Conservation (phyloP, 1,140 invertebrate genomes). For the Contarinia nasturtii region DNA sequence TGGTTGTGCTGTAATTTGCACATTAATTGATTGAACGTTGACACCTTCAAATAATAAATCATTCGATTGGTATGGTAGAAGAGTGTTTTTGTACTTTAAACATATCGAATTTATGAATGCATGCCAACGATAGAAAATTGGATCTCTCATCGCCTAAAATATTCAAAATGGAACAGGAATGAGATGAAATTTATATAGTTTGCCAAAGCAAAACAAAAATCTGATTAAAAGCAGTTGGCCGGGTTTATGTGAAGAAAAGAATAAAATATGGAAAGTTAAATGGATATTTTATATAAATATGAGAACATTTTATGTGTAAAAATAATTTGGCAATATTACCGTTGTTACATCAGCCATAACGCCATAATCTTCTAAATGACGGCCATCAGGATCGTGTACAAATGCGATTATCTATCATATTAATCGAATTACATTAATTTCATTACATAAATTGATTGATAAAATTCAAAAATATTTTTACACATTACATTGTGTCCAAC, state of each 20-base stretch:
- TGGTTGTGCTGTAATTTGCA: constrained; percentile 18
- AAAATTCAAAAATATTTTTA: constrained; percentile 34
- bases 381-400: constrained; percentile 38
- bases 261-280: no score
- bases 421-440: constrained; percentile 41
- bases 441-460: constrained; percentile 39
- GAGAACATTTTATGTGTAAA: no score
- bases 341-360: constrained; percentile 46
- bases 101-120: constrained; percentile 42
- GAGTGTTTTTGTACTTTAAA: constrained; percentile 39
- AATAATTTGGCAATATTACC: no score
- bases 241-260: no score
- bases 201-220: no score
- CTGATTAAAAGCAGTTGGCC: no score
- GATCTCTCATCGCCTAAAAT: constrained; percentile 53
- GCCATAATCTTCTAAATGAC: constrained; percentile 36
- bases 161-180: no score
- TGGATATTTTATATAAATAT: constrained; percentile 22
- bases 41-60: constrained; percentile 22
- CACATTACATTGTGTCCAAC: constrained; percentile 41
- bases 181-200: no score
- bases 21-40: constrained; percentile 19
- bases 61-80: constrained; percentile 34
- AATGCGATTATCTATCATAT: constrained; percentile 36
- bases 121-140: constrained; percentile 51